Base-by-base conservation (phyloP, 2,888 invertebrate species). In the Dermolepida albohirtum region DNA sequence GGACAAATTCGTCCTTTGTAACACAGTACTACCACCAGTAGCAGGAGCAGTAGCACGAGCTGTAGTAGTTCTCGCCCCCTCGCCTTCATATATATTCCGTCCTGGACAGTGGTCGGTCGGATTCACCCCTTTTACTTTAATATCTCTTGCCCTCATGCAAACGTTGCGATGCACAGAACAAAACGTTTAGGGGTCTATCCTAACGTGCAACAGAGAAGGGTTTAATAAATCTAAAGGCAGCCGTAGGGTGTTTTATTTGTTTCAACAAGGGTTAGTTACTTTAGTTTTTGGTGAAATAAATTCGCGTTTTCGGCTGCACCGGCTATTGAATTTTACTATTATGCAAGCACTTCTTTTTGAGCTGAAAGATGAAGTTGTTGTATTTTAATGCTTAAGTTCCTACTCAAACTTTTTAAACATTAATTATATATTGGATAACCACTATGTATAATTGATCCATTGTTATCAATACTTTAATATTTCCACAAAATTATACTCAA, bases 61-160 rank as follows among this genome's bases (percentile, higher is more conserved):
- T 43, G 59, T 59, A 59, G 75, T 80, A 79, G 76, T 78, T 79
- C 44, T 79, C 78, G 76, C 80, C 81, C 82, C 81, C 80, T 81
- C 79, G 79, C 80, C 79, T 59, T 81, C 47, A 59, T 59, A 59
- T 59, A 59, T 59, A 59, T 59, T 59, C 59, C 44, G 59, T 59
- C 14, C 80, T 81, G 66, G 66, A 66, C 66, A 57, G 47, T 57
- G 66, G 50, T 59, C 57, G 66, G 50, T 51, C 79, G 79, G 78
- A 80, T 78, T 79, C 79, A 79, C 79, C 79, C 79, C 77, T 78
- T 76, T 68, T 65, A 64, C 68, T 68, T 65, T 68, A 68, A 68
- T 68, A 59, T 68, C 68, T 49, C 59, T 66, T 66, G 41, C 66
- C 57, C 66, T 39, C 57, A 66, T 66, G 54, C 55, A 57, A 66